Conservation (phyloP, 2,888 invertebrate genomes). For the Metopia argyrocephala region DNA sequence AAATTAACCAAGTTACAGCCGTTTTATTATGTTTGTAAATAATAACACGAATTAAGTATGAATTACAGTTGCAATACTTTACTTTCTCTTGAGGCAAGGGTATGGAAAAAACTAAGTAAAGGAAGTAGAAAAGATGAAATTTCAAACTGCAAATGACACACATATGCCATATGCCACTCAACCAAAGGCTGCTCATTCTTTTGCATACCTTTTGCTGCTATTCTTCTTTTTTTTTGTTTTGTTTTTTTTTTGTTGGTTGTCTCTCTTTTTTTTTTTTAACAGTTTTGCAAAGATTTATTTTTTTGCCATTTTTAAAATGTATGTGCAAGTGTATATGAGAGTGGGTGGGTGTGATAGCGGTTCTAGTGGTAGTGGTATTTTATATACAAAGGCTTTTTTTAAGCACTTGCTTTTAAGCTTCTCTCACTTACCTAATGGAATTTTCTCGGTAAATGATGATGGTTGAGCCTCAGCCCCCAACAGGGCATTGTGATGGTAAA, state of each 20-base stretch:
- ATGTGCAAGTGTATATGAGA: neutral
- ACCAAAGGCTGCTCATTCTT: constrained; percentile 34
- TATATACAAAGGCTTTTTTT: constrained; percentile 2
- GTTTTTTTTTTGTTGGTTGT: constrained; percentile 14
- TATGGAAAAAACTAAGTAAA: neutral
- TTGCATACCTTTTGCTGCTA: constrained; percentile 17
- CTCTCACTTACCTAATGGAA: constrained; percentile 77
- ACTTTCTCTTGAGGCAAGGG: neutral
- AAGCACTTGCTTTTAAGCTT: constrained; percentile 45
- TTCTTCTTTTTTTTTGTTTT: constrained; percentile 18
- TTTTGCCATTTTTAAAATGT: constrained; percentile 28
- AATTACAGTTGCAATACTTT: too few species aligned
- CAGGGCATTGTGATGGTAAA: constrained; percentile 54
- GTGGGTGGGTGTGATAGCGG: constrained; percentile 19
- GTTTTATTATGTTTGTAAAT: neutral
- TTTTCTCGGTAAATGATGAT: constrained; percentile 78
- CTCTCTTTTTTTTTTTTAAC: constrained; percentile 31
- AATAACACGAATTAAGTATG: neutral
- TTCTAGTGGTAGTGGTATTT: constrained; percentile 9
- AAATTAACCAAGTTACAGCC: neutral
- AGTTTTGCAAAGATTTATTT: constrained; percentile 56
- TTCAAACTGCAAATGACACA: constrained; percentile 59
- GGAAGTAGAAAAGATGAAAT: neutral
- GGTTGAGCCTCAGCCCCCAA: constrained; percentile 72
- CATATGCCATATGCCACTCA: constrained; percentile 44